Percentiles rank a stretch among this genome's conserved stretches.
Evolutionary conservation across 2,888 invertebrate genomes (phyloP).

Genomic region (Epirrhoe alternata): DNA sequence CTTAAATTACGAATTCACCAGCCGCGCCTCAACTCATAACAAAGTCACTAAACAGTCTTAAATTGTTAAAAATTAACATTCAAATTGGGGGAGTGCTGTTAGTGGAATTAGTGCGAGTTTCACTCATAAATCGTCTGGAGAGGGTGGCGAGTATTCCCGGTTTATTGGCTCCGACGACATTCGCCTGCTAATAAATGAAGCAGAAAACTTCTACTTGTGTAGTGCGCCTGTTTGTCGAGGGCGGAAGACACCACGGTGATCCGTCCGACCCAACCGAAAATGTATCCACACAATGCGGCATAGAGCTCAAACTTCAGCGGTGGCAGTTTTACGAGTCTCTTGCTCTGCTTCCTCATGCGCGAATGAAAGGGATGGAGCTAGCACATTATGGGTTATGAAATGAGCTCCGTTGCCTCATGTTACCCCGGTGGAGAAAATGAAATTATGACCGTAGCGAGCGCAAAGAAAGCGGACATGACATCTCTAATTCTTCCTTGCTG

Average conservation of each 20-base stretch:
- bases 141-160: slow-evolving; percentile 72
- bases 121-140: slow-evolving; percentile 80
- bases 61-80: slow-evolving; percentile 84
- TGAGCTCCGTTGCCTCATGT: slow-evolving; percentile 77
- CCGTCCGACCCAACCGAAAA: slow-evolving; percentile 58
- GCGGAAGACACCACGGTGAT: slow-evolving; percentile 64
- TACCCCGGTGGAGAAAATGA: slow-evolving; percentile 75
- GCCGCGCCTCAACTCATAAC: slow-evolving; percentile 68
- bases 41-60: slow-evolving; percentile 76
- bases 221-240: slow-evolving; percentile 70
- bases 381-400: slow-evolving; percentile 82
- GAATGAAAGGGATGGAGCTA: slow-evolving; percentile 59
- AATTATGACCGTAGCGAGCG: slow-evolving; percentile 74
- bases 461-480: slow-evolving; percentile 75
- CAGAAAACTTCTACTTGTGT: slow-evolving; percentile 80
- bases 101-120: slow-evolving; percentile 81
- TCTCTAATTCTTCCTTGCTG: slow-evolving; percentile 57
- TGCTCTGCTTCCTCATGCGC: slow-evolving; percentile 54
- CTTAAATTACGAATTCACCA: slow-evolving; percentile 62
- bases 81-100: slow-evolving; percentile 80
- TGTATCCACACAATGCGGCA: slow-evolving; percentile 53
- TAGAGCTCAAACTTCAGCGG: slow-evolving; percentile 70
- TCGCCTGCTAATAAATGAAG: slow-evolving; percentile 82
- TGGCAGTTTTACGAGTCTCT: slow-evolving; percentile 54
- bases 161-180: slow-evolving; percentile 80